Conservation (phyloP, 2,113 vertebrate species). For the Mobula hypostoma region DNA sequence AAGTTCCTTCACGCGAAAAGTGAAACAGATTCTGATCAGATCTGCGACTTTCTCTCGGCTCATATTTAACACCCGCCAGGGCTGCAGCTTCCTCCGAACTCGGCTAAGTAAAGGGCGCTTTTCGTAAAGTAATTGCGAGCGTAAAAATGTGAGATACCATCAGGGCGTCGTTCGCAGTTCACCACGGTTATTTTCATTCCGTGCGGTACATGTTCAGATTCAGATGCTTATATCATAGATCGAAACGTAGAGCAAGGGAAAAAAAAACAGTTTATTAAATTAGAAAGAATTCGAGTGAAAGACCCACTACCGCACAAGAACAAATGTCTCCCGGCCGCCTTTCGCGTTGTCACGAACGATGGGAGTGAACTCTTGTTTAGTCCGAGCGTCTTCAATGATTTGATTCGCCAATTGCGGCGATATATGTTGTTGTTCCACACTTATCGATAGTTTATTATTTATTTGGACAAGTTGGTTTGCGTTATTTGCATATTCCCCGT, state of each 20-base stretch:
- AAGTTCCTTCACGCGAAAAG: neutral
- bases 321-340: neutral
- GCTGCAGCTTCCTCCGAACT: neutral
- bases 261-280: neutral
- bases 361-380: neutral
- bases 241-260: neutral
- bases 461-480: neutral
- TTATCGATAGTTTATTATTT: neutral
- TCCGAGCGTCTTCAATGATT: neutral
- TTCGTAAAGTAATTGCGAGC: too few species aligned
- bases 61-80: too few species aligned
- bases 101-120: neutral
- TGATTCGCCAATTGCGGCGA: neutral
- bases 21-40: neutral
- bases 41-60: neutral
- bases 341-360: neutral
- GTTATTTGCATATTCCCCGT: neutral
- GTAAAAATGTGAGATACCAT: too few species aligned
- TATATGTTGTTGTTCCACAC: neutral
- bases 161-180: too few species aligned
- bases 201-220: too few species aligned
- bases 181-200: too few species aligned
- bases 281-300: neutral
- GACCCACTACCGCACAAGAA: neutral
- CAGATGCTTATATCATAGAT: neutral